phyloP scores from a whole-genome alignment of 2,888 invertebrate genomes.

The Eumerus sabulonum region DNA sequence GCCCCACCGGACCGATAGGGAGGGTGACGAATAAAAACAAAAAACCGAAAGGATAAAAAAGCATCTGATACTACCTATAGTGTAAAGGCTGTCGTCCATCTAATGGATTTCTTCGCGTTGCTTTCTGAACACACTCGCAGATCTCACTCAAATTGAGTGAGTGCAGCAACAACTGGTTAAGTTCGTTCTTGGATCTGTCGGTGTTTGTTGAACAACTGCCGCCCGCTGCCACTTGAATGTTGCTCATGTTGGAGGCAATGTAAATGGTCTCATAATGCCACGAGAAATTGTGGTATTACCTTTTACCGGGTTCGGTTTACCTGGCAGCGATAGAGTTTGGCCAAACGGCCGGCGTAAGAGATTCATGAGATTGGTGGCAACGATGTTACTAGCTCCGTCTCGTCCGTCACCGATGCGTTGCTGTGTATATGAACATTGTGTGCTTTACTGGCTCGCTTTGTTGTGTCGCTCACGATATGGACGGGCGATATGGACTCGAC shows the following conservation, averaged over 20 bases:
- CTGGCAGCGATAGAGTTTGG: slow-evolving; percentile 38
- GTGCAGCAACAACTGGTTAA: slow-evolving; percentile 15
- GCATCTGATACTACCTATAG: slow-evolving; percentile 54
- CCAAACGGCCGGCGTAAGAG: slow-evolving; percentile 21
- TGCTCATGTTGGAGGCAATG: slow-evolving; percentile 64
- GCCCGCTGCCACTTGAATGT: slow-evolving; percentile 44
- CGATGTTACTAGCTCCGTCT: slow-evolving; percentile 49
- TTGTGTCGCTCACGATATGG: slow-evolving; percentile 32
- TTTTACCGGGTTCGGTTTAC: slow-evolving; percentile 51
- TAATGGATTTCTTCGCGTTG: slow-evolving; percentile 42
- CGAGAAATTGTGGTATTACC: slow-evolving; percentile 66
- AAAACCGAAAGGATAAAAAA: no score
- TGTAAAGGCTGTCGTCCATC: slow-evolving; percentile 57
- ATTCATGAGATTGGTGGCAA: slow-evolving; percentile 56
- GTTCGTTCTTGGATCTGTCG: slow-evolving; percentile 8
- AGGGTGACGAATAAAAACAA: no score
- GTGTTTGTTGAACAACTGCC: slow-evolving; percentile 18
- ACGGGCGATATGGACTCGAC: slow-evolving; percentile 55
- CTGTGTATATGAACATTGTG: slow-evolving; percentile 4
- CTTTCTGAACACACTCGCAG: slow-evolving; percentile 53
- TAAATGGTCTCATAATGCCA: slow-evolving; percentile 68
- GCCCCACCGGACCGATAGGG: slow-evolving; percentile 40
- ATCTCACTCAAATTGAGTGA: slow-evolving; percentile 53
- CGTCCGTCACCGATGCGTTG: slow-evolving; percentile 37
- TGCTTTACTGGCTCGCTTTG: slow-evolving; percentile 46